Conservation (phyloP, 1,140 invertebrate genomes). For the Papilio glaucus region DNA sequence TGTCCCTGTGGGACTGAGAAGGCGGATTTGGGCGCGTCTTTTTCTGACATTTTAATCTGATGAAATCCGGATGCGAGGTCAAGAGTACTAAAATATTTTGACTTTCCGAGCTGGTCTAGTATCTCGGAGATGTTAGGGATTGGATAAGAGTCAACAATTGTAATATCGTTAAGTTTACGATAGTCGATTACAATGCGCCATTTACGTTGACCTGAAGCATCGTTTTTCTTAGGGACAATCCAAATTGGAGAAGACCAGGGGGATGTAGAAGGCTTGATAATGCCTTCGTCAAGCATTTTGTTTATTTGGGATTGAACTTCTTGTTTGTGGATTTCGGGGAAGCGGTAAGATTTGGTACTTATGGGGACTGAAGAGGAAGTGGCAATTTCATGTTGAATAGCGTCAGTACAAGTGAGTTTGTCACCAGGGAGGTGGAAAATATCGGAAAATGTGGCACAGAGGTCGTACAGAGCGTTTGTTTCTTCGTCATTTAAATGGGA, state of each 20-base stretch:
- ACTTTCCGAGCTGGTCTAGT: neutral
- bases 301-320: conserved; percentile 61
- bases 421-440: conserved; percentile 48
- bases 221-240: neutral
- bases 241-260: conserved; percentile 35
- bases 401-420: conserved; percentile 42
- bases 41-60: neutral
- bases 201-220: neutral
- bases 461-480: conserved; percentile 37
- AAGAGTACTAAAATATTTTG: conserved; percentile 1
- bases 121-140: neutral
- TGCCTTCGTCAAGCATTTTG: conserved; percentile 50
- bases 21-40: neutral
- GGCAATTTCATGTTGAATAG: conserved; percentile 49
- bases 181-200: neutral
- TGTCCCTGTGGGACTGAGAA: neutral
- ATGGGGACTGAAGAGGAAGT: conserved; percentile 38
- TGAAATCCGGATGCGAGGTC: conserved; percentile 12
- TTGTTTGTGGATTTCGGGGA: conserved; percentile 57
- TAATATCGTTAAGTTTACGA: neutral
- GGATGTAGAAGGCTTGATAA: conserved; percentile 55
- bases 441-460: conserved; percentile 47
- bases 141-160: conserved; percentile 4
- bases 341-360: conserved; percentile 53
- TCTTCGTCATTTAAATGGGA: conserved; percentile 50